Evolutionary conservation across 2,888 invertebrate species (phyloP).

Genomic region (Phaedon cochleariae): DNA sequence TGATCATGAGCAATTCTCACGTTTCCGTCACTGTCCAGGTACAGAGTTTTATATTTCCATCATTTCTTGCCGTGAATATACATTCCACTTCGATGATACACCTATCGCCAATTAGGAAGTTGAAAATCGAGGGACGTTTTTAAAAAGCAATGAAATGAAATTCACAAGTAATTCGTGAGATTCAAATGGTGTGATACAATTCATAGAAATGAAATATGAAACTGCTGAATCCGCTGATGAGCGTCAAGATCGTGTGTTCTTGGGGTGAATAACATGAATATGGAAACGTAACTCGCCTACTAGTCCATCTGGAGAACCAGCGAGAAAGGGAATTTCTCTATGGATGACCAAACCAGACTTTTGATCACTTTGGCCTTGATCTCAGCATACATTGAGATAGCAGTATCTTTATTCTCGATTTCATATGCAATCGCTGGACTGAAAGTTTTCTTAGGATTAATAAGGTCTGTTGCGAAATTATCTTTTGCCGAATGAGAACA

Average conservation of each 20-base stretch:
- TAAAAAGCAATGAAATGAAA: too few species aligned
- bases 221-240: too few species aligned
- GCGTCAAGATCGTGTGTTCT: too few species aligned
- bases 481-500: background rate
- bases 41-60: background rate
- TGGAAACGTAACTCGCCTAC: too few species aligned
- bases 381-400: background rate
- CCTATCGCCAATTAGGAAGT: slow-evolving; percentile 9
- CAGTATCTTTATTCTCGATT: background rate
- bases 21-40: background rate
- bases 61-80: background rate
- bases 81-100: slow-evolving; percentile 25
- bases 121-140: too few species aligned
- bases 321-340: slow-evolving; percentile 18
- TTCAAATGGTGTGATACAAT: too few species aligned
- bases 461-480: background rate
- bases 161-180: too few species aligned
- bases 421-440: background rate
- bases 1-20: slow-evolving; percentile 14
- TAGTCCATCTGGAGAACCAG: slow-evolving; percentile 20
- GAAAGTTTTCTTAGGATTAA: background rate
- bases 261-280: too few species aligned
- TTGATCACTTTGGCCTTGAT: background rate
- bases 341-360: slow-evolving; percentile 1
- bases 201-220: too few species aligned